phyloP scores from a whole-genome alignment of 2,888 invertebrate genomes.

The Leptinotarsa peninsularis region DNA sequence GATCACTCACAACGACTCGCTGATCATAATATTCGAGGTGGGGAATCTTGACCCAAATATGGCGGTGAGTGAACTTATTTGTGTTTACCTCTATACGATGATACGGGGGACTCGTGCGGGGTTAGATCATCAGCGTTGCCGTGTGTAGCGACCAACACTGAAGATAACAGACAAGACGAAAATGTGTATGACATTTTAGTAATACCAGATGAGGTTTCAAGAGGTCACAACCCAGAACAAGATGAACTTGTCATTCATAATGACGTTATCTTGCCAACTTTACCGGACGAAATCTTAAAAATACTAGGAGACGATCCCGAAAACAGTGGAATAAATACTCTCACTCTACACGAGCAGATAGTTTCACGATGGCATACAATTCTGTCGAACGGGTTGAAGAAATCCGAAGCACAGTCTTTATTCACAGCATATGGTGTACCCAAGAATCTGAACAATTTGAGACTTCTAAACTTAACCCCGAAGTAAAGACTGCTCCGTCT shows the following conservation, averaged over 20 bases:
- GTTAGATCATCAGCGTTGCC: not conserved
- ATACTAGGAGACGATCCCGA: slow-evolving; percentile 31
- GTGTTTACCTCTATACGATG: too few species aligned
- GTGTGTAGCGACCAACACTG: slow-evolving; percentile 5
- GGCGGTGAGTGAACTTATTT: too few species aligned
- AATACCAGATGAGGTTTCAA: not conserved
- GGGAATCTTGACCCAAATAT: too few species aligned
- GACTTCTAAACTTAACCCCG: slow-evolving; percentile 25
- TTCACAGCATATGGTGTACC: slow-evolving; percentile 29
- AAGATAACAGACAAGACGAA: not conserved
- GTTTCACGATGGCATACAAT: slow-evolving; percentile 23
- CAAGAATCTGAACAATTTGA: slow-evolving; percentile 7
- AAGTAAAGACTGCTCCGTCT: slow-evolving; percentile 17
- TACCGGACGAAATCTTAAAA: slow-evolving; percentile 22
- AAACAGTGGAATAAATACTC: not conserved
- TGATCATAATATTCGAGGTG: too few species aligned
- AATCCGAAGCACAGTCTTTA: slow-evolving; percentile 25
- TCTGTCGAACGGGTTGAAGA: slow-evolving; percentile 28
- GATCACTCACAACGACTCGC: too few species aligned
- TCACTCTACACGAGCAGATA: slow-evolving; percentile 26
- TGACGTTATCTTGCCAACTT: slow-evolving; percentile 26
- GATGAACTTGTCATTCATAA: slow-evolving; percentile 26
- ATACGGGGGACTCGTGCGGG: too few species aligned
- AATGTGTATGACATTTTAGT: not conserved
- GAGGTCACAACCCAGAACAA: not conserved